Base-by-base conservation (phyloP, 2,113 vertebrate genomes). In the Ammodytes dubius region DNA sequence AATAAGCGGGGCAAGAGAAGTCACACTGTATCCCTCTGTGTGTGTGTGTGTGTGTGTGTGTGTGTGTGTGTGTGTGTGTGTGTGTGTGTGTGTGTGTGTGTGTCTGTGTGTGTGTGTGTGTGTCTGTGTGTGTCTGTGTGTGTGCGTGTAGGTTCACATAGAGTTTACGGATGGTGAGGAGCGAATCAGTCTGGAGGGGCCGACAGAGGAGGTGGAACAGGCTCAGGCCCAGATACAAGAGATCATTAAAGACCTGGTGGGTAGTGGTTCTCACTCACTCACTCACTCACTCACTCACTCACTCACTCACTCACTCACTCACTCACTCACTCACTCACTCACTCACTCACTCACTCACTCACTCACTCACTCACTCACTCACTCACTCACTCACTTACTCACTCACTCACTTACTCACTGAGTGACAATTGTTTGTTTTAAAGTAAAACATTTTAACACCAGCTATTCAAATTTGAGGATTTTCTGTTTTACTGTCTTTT, bases 151-250 rank as follows among this genome's bases (percentile, higher is more conserved):
- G 96, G 95, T 97, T 86, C 94, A 94, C 81, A 95, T 96, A 39
- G 94, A 97, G 86, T 97, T 96, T 79, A 96, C 96, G 0, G 96
- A 96, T 1, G 95, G 94, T 0, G 95, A 96, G 78, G 95, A 96
- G 81, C 94, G 94, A 76, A 97, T 97, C 87, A 93, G 88, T 46
- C 87, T 96, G 68, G 95, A 96, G 84, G 94, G 95, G 15, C 95
- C 94, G 1, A 95, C 92, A 0, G 92, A 95, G 87, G 95, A 96
- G 84, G 95, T 96, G 74, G 94, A 95, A 75, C 90, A 93, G 78
- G 95, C 95, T 76, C 95, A 95, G 89, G 60, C 87, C 13, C 95
- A 97, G 84, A 94, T 96, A 61, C 94, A 96, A 45, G 93, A 94
- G 59, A 96, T 97, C 79, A 93, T 96, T 79, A 94, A 94, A 53